Percentiles rank a stretch among this genome's conserved stretches.
Conservation (phyloP, 2,888 invertebrate genomes). For the Ophion slaviceki region DNA sequence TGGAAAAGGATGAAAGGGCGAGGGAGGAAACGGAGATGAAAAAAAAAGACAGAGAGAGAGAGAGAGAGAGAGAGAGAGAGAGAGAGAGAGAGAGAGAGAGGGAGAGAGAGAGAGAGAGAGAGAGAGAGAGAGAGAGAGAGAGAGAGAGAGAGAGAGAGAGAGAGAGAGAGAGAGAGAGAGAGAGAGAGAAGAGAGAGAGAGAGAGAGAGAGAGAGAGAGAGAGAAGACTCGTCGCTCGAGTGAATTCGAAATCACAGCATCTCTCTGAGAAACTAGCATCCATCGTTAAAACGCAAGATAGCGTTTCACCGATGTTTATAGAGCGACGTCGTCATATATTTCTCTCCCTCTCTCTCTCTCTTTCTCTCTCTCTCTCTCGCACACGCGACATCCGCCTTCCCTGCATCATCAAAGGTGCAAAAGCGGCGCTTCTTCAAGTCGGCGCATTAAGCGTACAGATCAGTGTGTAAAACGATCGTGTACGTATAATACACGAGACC, state of each 20-base stretch:
- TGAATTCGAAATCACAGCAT: slow-evolving; percentile 56
- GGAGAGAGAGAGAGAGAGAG: slow-evolving; percentile 1
- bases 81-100: not conserved
- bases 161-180: not conserved
- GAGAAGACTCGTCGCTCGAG: slow-evolving; percentile 45
- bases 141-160: not conserved
- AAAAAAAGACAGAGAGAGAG: no score
- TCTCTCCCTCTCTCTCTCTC: not conserved
- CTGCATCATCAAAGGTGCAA: slow-evolving; percentile 52
- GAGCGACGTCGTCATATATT: slow-evolving; percentile 29
- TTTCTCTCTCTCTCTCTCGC: slow-evolving; percentile 17
- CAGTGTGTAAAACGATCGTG: slow-evolving; percentile 11
- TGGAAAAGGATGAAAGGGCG: no score
- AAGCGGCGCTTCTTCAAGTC: slow-evolving; percentile 46
- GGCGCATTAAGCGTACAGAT: slow-evolving; percentile 36
- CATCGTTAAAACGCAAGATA: slow-evolving; percentile 36
- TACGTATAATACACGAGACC: slow-evolving; percentile 54
- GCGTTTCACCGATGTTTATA: slow-evolving; percentile 64
- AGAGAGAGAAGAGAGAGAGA: not conserved
- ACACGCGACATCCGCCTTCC: slow-evolving; percentile 42
- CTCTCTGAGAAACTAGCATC: slow-evolving; percentile 37
- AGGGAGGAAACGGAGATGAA: no score
- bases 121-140: not conserved
- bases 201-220: not conserved
- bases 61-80: not conserved